Evolutionary conservation across 2,888 invertebrate species (phyloP).

Genomic region (Vanessa cardui): DNA sequence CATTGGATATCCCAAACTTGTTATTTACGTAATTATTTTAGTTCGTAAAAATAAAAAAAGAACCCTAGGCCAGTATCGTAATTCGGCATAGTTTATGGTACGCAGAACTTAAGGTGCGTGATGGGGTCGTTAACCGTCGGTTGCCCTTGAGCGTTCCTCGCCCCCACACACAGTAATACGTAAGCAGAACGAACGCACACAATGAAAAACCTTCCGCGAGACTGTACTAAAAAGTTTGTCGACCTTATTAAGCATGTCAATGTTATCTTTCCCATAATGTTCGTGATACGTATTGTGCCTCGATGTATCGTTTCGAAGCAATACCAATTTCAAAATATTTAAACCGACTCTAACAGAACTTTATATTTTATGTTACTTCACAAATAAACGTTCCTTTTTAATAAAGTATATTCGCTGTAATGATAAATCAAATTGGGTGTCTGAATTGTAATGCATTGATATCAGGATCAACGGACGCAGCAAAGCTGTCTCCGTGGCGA

Average conservation of each 20-base stretch:
- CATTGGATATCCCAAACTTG: too few species aligned
- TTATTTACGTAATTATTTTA: too few species aligned
- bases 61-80: conserved; percentile 8
- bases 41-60: neutral
- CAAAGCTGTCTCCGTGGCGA: conserved; percentile 48
- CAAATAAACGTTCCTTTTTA: neutral
- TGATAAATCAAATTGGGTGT: neutral
- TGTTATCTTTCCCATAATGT: conserved; percentile 24
- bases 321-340: neutral
- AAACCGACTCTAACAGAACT: neutral
- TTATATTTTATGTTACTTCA: neutral
- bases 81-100: conserved; percentile 24
- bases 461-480: conserved; percentile 21
- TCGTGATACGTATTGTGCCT: neutral
- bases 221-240: conserved; percentile 56
- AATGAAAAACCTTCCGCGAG: conserved; percentile 53
- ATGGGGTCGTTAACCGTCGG: conserved; percentile 70
- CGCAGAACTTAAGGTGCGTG: conserved; percentile 40
- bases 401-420: neutral
- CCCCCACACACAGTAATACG: conserved; percentile 54
- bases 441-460: conserved; percentile 6
- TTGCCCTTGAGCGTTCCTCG: conserved; percentile 78
- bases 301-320: neutral
- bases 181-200: conserved; percentile 47
- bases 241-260: conserved; percentile 54